These are phyloP conservation scores for Cheilosia scutellata DNA, from an alignment of 2,888 invertebrate genomes.

Conservation along the genomic window DNA sequence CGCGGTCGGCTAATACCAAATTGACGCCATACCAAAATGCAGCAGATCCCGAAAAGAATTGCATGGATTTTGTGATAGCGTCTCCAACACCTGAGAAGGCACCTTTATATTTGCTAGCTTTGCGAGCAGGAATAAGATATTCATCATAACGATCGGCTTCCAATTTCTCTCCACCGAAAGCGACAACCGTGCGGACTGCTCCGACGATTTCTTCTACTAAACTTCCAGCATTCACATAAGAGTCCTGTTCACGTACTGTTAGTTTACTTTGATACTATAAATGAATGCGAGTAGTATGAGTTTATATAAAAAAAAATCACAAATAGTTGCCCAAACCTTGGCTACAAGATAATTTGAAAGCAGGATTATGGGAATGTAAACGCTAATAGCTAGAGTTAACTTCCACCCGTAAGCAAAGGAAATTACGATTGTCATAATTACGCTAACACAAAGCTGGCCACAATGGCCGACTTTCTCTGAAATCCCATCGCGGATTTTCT, in stretches of 20 bases:
- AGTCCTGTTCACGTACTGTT: slow-evolving; percentile 87
- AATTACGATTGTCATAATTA: slow-evolving; percentile 83
- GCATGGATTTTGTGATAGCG: slow-evolving; percentile 89
- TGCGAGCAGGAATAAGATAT: slow-evolving; percentile 86
- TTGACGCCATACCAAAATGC: slow-evolving; percentile 92
- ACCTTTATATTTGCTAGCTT: slow-evolving; percentile 87
- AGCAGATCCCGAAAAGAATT: slow-evolving; percentile 89
- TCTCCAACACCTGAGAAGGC: slow-evolving; percentile 88
- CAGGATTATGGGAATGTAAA: slow-evolving; percentile 90
- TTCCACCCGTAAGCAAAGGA: slow-evolving; percentile 93
- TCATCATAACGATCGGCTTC: slow-evolving; percentile 86
- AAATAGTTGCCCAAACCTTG: slow-evolving; percentile 84
- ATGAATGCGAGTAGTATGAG: background rate
- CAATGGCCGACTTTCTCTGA: slow-evolving; percentile 92
- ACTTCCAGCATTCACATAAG: slow-evolving; percentile 90
- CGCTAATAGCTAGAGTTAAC: slow-evolving; percentile 90
- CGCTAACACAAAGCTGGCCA: slow-evolving; percentile 86
- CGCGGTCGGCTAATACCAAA: slow-evolving; percentile 87
- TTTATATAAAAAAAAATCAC: too few species aligned
- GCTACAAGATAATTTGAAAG: slow-evolving; percentile 89
- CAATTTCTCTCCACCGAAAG: slow-evolving; percentile 90
- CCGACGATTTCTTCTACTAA: slow-evolving; percentile 91
- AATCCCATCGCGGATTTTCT: slow-evolving; percentile 92
- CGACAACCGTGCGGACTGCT: slow-evolving; percentile 90
- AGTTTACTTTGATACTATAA: slow-evolving; percentile 87